Percentiles rank a stretch among this genome's conserved stretches.
Conservation (phyloP, 2,888 invertebrate species). For the Tubulanus polymorphus region DNA sequence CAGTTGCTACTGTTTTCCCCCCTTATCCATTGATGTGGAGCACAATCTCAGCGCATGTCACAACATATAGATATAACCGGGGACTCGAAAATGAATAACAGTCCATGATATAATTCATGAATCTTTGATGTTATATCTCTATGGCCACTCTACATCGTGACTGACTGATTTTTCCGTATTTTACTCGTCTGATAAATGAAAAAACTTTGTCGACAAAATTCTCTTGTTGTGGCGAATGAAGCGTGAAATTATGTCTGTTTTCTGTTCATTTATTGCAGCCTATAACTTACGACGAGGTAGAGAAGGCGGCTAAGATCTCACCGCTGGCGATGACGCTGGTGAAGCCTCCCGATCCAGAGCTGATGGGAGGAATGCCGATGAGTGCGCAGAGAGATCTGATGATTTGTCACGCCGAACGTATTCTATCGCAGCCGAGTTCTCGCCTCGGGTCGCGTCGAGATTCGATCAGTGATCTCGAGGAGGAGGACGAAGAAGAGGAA, state of each 20-base stretch:
- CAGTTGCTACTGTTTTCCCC: too few relatives aligned
- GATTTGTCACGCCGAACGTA: conserved; percentile 59
- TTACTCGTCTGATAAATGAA: too few relatives aligned
- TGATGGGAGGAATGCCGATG: conserved; percentile 38
- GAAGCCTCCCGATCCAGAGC: conserved; percentile 52
- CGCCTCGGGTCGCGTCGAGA: conserved; percentile 22
- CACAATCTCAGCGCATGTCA: too few relatives aligned
- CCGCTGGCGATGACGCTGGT: conserved; percentile 57
- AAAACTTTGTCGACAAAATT: not conserved
- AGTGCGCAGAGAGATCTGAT: conserved; percentile 51
- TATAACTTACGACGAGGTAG: conserved; percentile 67
- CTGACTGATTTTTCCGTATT: too few relatives aligned
- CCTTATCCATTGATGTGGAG: too few relatives aligned
- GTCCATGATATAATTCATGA: too few relatives aligned
- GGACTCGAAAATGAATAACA: too few relatives aligned
- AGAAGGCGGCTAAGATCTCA: conserved; percentile 59
- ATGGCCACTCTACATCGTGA: too few relatives aligned
- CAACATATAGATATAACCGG: too few relatives aligned
- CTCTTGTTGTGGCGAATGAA: not conserved
- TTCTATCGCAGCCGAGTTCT: conserved; percentile 49
- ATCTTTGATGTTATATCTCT: too few relatives aligned
- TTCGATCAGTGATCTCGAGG: conserved; percentile 21
- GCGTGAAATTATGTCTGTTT: not conserved
- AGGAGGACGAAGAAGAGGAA: conserved; percentile 1
- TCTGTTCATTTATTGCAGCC: conserved; percentile 59